These are phyloP conservation scores for Trichacis sp. DNA, from an alignment of 2,888 invertebrate species.

Conservation along the genomic window DNA sequence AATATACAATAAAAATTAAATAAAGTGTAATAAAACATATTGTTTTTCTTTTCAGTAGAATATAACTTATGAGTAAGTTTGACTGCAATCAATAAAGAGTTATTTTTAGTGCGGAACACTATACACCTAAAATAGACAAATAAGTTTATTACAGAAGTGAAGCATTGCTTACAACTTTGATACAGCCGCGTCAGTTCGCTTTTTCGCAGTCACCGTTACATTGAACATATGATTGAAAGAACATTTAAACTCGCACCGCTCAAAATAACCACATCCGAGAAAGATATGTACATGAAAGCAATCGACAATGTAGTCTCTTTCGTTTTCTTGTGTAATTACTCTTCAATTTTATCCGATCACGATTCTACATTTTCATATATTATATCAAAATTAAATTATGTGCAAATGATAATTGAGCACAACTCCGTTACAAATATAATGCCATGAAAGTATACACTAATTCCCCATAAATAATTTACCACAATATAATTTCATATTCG, in stretches of 20 bases:
- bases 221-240: constrained; percentile 23
- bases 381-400: too few species aligned
- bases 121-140: constrained; percentile 52
- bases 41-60: too few species aligned
- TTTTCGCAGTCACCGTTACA: constrained; percentile 20
- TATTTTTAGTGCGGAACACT: too few species aligned
- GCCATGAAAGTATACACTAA: too few species aligned
- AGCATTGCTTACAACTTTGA: constrained; percentile 48
- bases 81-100: too few species aligned
- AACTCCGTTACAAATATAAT: too few species aligned
- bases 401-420: too few species aligned
- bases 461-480: too few species aligned
- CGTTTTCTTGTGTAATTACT: background rate
- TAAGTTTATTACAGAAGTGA: constrained; percentile 55
- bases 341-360: background rate
- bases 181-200: constrained; percentile 46
- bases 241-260: constrained; percentile 14
- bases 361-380: too few species aligned
- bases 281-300: constrained; percentile 36
- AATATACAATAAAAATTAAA: constrained; percentile 2
- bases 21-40: too few species aligned
- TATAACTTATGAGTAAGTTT: too few species aligned
- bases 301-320: constrained; percentile 11
- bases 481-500: too few species aligned
- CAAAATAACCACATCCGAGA: constrained; percentile 9